Evolutionary conservation across 2,113 vertebrate species (phyloP).

Genomic region (Muntiacus muntjak): DNA sequence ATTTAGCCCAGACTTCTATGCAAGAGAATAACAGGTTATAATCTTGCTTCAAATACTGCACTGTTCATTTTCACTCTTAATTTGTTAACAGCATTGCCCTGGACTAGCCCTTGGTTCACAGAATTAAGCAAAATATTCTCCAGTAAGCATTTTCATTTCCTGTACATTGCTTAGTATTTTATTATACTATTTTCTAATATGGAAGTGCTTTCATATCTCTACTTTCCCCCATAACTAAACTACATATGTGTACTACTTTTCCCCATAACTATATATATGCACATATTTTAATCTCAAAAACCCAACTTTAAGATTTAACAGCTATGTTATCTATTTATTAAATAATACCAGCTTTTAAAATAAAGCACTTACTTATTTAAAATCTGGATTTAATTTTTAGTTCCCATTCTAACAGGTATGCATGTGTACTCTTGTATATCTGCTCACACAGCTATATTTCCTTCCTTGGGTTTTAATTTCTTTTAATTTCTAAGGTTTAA

Average conservation of each 20-base stretch:
- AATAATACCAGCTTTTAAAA: constrained; percentile 1
- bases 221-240: not conserved
- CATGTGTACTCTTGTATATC: not conserved
- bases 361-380: not conserved
- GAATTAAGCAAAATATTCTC: not conserved
- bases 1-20: not conserved
- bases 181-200: not conserved
- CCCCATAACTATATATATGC: not conserved
- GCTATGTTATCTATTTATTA: not conserved
- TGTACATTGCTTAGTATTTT: not conserved
- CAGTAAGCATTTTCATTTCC: not conserved
- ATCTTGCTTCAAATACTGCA: not conserved
- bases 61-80: not conserved
- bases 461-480: not conserved
- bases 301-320: not conserved
- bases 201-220: not conserved
- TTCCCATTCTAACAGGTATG: not conserved
- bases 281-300: not conserved
- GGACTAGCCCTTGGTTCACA: not conserved
- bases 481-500: not conserved
- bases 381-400: not conserved
- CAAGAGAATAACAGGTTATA: not conserved
- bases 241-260: not conserved
- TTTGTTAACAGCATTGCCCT: not conserved
- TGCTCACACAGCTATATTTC: not conserved